These are phyloP conservation scores for Synodontis membranacea DNA, from an alignment of 2,113 vertebrate species.

Conservation along the genomic window DNA sequence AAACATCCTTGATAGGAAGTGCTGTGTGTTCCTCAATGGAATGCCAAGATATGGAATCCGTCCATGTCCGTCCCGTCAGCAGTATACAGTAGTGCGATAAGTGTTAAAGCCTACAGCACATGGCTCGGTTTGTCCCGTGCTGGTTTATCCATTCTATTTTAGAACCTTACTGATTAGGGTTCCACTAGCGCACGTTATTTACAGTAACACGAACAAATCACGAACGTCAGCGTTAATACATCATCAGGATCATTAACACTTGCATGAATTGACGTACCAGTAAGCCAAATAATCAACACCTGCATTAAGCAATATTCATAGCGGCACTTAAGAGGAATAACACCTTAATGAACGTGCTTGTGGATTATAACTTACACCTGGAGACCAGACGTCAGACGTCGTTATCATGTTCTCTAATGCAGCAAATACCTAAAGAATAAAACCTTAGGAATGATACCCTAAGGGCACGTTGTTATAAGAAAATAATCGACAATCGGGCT, in stretches of 20 bases:
- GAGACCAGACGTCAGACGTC: not conserved
- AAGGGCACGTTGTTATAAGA: not conserved
- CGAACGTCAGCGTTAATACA: not conserved
- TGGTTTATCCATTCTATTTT: not conserved
- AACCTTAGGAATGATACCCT: not conserved
- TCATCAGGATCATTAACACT: not conserved
- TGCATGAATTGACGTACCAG: not conserved
- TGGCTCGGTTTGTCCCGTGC: not conserved
- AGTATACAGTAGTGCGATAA: not conserved
- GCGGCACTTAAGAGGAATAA: not conserved
- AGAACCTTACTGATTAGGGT: not conserved
- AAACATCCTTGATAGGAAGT: conserved; percentile 17
- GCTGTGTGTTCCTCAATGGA: not conserved
- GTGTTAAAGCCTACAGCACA: not conserved
- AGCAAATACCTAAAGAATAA: not conserved
- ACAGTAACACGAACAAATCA: not conserved
- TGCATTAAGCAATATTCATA: not conserved
- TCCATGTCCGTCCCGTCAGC: not conserved
- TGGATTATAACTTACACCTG: not conserved
- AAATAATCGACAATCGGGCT: not conserved
- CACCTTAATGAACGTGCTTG: not conserved
- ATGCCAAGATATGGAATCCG: not conserved
- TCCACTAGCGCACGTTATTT: not conserved
- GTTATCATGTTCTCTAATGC: not conserved
- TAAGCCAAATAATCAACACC: not conserved